A percentile compares a stretch with the other conserved stretches of the same genome.
Evolutionary conservation across 1,140 invertebrate genomes (phyloP).

Genomic region (Orussus abietinus): DNA sequence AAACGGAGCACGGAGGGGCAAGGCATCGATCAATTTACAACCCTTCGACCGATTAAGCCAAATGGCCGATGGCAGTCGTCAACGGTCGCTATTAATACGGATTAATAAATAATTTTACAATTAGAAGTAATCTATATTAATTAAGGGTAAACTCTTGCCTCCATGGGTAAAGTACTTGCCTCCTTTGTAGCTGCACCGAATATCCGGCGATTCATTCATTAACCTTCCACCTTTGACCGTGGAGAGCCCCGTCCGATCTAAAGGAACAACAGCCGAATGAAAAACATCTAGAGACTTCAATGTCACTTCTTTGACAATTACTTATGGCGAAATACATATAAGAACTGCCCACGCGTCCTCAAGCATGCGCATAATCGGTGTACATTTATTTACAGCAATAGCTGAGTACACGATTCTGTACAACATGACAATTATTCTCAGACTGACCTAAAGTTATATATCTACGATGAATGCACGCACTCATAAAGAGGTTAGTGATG

Average conservation of each 20-base stretch:
- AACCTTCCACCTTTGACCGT: conserved; percentile 49
- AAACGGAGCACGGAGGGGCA: too few relatives aligned
- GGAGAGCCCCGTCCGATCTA: conserved; percentile 23
- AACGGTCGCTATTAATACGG: conserved; percentile 43
- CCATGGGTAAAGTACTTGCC: conserved; percentile 32
- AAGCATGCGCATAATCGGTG: too few relatives aligned
- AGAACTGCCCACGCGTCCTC: too few relatives aligned
- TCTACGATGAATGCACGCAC: too few relatives aligned
- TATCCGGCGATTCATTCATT: conserved; percentile 54
- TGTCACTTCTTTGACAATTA: too few relatives aligned
- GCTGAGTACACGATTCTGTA: too few relatives aligned
- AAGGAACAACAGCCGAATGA: conserved; percentile 42
- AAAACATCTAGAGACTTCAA: too few relatives aligned
- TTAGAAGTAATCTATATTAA: conserved; percentile 55
- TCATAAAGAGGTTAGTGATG: too few relatives aligned
- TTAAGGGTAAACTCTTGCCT: conserved; percentile 45
- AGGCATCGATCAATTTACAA: conserved; percentile 49
- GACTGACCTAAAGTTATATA: too few relatives aligned
- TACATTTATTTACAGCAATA: too few relatives aligned
- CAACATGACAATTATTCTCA: too few relatives aligned
- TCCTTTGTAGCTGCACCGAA: conserved; percentile 47
- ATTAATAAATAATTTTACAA: conserved; percentile 56
- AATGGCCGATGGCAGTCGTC: conserved; percentile 40
- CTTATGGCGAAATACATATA: too few relatives aligned
- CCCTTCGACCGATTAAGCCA: conserved; percentile 47